phyloP scores from a whole-genome alignment of 1,140 invertebrate species.

The Zaprionus nigranus region DNA sequence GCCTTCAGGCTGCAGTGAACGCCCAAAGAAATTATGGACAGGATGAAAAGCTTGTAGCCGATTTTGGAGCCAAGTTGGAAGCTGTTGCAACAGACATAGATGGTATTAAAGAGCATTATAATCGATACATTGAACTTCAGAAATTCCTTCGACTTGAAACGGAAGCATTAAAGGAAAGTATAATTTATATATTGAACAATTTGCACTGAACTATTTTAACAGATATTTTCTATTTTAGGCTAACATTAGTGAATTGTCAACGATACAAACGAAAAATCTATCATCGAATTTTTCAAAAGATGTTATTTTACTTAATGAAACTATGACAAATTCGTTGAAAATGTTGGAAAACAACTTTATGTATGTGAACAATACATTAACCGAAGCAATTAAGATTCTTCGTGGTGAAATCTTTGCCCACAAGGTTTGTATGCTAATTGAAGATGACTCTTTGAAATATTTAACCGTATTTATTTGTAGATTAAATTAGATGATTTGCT shows the following conservation, averaged over 20 bases:
- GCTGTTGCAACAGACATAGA: slow-evolving; percentile 74
- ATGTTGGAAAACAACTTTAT: slow-evolving; percentile 54
- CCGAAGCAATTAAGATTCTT: slow-evolving; percentile 70
- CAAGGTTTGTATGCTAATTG: slow-evolving; percentile 54
- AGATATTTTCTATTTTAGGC: slow-evolving; percentile 33
- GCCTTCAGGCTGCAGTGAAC: slow-evolving; percentile 52
- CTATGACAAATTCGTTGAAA: slow-evolving; percentile 50
- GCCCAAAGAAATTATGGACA: slow-evolving; percentile 71
- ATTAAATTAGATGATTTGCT: slow-evolving; percentile 73
- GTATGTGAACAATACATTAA: slow-evolving; percentile 70
- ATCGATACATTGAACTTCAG: slow-evolving; percentile 62
- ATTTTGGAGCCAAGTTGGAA: slow-evolving; percentile 81
- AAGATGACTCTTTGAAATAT: background rate
- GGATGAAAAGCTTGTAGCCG: slow-evolving; percentile 77
- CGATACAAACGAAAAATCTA: slow-evolving; percentile 37
- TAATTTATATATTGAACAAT: background rate
- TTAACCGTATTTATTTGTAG: slow-evolving; percentile 37
- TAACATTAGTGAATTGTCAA: slow-evolving; percentile 58
- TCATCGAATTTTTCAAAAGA: slow-evolving; percentile 64
- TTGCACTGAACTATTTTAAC: background rate
- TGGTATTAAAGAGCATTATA: slow-evolving; percentile 75
- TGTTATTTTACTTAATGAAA: slow-evolving; percentile 49
- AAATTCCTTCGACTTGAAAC: slow-evolving; percentile 61
- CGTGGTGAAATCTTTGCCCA: slow-evolving; percentile 65
- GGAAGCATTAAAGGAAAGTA: slow-evolving; percentile 58